Base-by-base conservation (phyloP, 2,888 invertebrate species). In the Odontothrips loti region DNA sequence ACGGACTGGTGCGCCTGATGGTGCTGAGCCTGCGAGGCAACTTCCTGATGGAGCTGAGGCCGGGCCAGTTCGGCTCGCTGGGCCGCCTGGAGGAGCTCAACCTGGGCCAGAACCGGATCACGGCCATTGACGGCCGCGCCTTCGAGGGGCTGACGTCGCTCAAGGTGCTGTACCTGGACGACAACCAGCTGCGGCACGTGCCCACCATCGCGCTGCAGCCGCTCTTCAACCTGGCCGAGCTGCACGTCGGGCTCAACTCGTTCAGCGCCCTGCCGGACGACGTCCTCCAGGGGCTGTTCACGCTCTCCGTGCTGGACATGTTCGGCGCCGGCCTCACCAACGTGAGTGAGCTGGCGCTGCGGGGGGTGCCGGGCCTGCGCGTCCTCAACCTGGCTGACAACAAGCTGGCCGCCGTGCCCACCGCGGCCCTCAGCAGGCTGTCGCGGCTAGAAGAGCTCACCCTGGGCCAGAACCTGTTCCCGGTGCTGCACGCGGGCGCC, bases 51-150 rank as follows among this genome's bases (percentile, higher is more conserved):
- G 94, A 93, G 85, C 89, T 96, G 63, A 92, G 92, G 17, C 92
- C 91, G 84, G 92, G 93, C 63, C 90, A 94, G 20, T 96, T 96
- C 86, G 89, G 92, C 0, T 91, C 93, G 68, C 88, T 96, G 84
- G 90, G 91, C 0, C 93, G 93, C 86, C 89, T 96, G 84, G 95
- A 95, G 86, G 96, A 96, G 87, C 89, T 96, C 80, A 95, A 96
- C 88, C 89, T 96, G 82, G 95, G 95, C 23, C 93, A 95, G 87
- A 96, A 96, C 87, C 91, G 95, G 85, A 95, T 96, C 86, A 92
- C 93, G 27, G 91, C 91, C 85, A 93, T 96, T 79, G 95, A 95
- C 85, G 90, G 92, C 0, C 90, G 90, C 83, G 94, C 95, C 3
- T 94, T 96, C 85, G 91, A 93, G 80, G 95, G 94, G 1, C 87